These are phyloP conservation scores for Parazoanthus atlanticus DNA, from an alignment of 92 coral and sea anemone genomes.

Conservation along the genomic window DNA sequence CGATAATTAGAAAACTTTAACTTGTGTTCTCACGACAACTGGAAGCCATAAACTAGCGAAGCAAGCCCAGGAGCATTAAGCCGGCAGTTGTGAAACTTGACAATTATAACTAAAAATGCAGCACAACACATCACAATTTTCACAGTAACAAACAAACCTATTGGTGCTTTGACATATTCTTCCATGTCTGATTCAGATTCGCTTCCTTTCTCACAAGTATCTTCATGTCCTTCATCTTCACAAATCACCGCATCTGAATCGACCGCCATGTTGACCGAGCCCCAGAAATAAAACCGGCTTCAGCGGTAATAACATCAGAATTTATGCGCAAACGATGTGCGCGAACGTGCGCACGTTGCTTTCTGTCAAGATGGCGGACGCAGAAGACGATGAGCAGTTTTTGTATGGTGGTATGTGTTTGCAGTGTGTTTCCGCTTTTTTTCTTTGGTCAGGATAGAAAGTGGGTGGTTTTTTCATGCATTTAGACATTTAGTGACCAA, in stretches of 20 bases:
- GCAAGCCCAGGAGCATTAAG: not conserved
- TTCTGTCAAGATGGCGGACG: conserved; percentile 97
- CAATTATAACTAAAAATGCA: not conserved
- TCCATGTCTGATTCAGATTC: conserved; percentile 75
- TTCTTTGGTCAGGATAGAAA: not conserved
- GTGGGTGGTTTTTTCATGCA: not conserved
- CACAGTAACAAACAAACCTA: conserved; percentile 66
- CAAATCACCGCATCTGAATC: conserved; percentile 56
- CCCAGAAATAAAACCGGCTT: conserved; percentile 1
- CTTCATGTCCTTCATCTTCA: conserved; percentile 82
- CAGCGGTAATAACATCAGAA: conserved; percentile 38
- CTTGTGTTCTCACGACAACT: not conserved
- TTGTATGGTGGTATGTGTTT: conserved; percentile 71
- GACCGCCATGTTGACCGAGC: conserved; percentile 81
- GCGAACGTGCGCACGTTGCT: conserved; percentile 63
- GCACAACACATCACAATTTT: not conserved
- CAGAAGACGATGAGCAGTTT: conserved; percentile 91
- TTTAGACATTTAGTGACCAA: not conserved
- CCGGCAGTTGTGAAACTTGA: not conserved
- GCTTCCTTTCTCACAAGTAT: conserved; percentile 78
- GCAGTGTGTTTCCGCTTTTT: not conserved
- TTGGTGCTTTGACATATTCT: conserved; percentile 91
- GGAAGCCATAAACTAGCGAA: conserved; percentile 16
- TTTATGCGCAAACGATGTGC: conserved; percentile 46
- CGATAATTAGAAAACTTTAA: not conserved